Percentiles rank a stretch among this genome's conserved stretches.
Conservation (phyloP, 2,888 invertebrate species). For the Sympetrum striolatum region DNA sequence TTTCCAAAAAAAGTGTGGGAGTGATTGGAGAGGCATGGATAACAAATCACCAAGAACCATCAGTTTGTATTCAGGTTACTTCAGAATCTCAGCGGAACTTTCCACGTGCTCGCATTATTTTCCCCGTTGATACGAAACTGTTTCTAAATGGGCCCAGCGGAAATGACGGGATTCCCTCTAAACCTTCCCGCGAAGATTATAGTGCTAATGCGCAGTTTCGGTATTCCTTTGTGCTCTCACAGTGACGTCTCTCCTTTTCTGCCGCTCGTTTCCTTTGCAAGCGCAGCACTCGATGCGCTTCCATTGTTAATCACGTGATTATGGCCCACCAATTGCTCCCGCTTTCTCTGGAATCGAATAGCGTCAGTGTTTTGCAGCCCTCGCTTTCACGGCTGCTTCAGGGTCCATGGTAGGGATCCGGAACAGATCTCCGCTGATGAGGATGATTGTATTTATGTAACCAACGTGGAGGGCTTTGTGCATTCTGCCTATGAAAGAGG, state of each 20-base stretch:
- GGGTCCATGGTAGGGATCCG: background rate
- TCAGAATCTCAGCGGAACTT: no score
- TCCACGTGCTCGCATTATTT: no score
- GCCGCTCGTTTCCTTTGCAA: background rate
- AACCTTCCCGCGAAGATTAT: no score
- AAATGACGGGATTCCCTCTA: no score
- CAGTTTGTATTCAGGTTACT: no score
- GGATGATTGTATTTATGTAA: conserved; percentile 7
- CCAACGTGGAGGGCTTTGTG: background rate
- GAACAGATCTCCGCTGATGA: background rate
- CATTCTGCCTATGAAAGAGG: background rate
- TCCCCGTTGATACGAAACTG: no score
- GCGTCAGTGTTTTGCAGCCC: background rate
- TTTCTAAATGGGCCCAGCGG: no score
- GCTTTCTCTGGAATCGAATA: background rate
- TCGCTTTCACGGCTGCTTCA: background rate
- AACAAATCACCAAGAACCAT: no score
- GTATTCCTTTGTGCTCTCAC: no score
- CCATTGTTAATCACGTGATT: conserved; percentile 38
- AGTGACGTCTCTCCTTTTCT: background rate
- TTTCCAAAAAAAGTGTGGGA: no score
- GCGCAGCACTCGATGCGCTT: background rate
- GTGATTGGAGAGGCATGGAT: no score
- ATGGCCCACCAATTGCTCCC: background rate
- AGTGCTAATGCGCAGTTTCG: no score